phyloP scores from a whole-genome alignment of 1,140 invertebrate species.

The Eriocheir sinensis region DNA sequence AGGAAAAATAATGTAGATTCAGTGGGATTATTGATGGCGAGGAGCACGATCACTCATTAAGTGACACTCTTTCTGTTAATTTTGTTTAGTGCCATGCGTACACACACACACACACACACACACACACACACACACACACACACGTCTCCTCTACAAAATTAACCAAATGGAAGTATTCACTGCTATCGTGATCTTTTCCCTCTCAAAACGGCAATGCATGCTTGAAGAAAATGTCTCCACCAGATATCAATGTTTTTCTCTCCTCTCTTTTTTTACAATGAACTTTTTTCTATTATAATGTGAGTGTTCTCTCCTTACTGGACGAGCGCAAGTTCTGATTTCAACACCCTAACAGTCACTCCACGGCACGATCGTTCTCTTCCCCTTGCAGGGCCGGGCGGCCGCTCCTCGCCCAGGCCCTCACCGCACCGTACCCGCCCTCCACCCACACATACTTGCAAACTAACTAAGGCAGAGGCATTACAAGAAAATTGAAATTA shows the following conservation, averaged over 20 bases:
- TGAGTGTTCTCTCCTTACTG: too few relatives aligned
- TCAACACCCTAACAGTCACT: background rate
- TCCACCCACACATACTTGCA: background rate
- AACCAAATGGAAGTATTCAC: background rate
- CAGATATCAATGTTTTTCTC: background rate
- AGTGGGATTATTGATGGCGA: too few relatives aligned
- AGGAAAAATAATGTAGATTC: too few relatives aligned
- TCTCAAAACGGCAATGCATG: background rate
- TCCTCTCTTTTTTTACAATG: too few relatives aligned
- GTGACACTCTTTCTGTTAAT: too few relatives aligned
- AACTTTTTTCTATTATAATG: too few relatives aligned
- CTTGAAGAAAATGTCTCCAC: background rate
- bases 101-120: constrained; percentile 12
- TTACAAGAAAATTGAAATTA: too few relatives aligned
- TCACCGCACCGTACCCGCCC: background rate
- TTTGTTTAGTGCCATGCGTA: too few relatives aligned
- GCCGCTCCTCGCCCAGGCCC: background rate
- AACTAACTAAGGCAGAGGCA: background rate
- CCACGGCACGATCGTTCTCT: background rate
- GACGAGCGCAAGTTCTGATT: too few relatives aligned
- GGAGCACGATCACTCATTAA: too few relatives aligned
- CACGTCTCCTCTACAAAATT: background rate
- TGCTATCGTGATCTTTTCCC: background rate
- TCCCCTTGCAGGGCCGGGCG: background rate
- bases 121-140: constrained; percentile 8